Evolutionary conservation across 53 echinoderm and acorn worm genomes (phyloP).

Genomic region (Apostichopus leukothele): DNA sequence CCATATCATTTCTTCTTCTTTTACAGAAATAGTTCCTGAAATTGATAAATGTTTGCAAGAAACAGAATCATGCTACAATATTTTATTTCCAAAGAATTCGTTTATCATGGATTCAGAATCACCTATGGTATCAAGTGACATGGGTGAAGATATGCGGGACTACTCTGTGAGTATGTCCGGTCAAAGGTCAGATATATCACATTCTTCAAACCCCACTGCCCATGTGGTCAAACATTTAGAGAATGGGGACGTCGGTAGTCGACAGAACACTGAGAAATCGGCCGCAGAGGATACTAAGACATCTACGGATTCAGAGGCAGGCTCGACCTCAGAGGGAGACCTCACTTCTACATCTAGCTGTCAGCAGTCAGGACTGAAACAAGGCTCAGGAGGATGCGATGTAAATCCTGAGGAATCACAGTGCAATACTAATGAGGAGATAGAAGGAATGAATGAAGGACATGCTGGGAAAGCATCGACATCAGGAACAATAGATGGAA

Average conservation of each 20-base stretch:
- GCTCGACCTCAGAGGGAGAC: not conserved
- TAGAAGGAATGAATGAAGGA: not conserved
- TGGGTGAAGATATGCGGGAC: not conserved
- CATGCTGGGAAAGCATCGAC: not conserved
- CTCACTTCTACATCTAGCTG: no score
- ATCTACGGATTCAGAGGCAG: not conserved
- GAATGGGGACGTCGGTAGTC: not conserved
- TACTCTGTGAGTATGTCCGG: not conserved
- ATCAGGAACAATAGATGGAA: not conserved
- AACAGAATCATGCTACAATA: conserved; percentile 84
- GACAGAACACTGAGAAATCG: not conserved
- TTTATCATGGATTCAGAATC: not conserved
- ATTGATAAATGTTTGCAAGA: conserved; percentile 82
- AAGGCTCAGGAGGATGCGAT: not conserved
- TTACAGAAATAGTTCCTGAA: conserved; percentile 86
- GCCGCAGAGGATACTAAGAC: not conserved
- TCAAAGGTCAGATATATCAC: not conserved
- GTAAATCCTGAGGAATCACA: not conserved
- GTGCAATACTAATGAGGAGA: not conserved
- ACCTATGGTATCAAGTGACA: not conserved
- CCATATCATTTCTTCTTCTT: not conserved
- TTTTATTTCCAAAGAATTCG: conserved; percentile 71
- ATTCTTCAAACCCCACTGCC: not conserved
- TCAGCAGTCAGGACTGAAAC: no score
- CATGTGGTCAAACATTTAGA: conserved; percentile 20